Conservation (phyloP, 2,797 vertebrate species). For the Poliocrania exsul region DNA sequence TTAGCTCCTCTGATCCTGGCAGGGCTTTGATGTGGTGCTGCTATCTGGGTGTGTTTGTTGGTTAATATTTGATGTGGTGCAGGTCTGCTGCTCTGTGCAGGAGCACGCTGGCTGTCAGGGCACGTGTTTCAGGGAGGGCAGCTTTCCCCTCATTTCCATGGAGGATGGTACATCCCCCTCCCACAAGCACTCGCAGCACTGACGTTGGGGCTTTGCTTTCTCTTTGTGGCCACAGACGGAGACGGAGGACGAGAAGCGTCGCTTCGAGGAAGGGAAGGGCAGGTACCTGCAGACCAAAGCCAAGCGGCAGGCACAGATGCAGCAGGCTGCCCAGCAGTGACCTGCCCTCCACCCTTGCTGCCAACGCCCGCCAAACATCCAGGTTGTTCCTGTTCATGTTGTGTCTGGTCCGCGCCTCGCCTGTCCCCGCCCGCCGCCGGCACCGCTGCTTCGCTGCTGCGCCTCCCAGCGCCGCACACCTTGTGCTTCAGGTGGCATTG, state of each 20-base stretch:
- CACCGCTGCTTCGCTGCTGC: neutral
- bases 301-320: conserved; percentile 81
- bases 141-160: neutral
- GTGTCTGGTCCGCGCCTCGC: neutral
- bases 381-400: conserved; percentile 16
- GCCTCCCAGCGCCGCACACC: neutral
- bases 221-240: conserved; percentile 77
- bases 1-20: conserved; percentile 12
- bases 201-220: rapidly evolving
- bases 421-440: neutral
- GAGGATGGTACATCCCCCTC: rapidly evolving
- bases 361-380: neutral
- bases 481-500: neutral
- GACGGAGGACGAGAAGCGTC: conserved; percentile 88
- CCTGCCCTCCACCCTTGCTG: neutral
- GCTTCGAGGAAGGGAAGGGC: conserved; percentile 89
- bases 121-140: neutral
- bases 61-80: neutral
- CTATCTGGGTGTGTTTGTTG: neutral
- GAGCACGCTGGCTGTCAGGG: neutral
- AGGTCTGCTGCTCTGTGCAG: neutral
- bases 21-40: neutral
- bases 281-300: conserved; percentile 93
- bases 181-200: rapidly evolving
- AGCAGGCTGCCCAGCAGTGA: conserved; percentile 75